Evolutionary conservation across 2,797 vertebrate species (phyloP).

Genomic region (Atherinosoma microstoma): DNA sequence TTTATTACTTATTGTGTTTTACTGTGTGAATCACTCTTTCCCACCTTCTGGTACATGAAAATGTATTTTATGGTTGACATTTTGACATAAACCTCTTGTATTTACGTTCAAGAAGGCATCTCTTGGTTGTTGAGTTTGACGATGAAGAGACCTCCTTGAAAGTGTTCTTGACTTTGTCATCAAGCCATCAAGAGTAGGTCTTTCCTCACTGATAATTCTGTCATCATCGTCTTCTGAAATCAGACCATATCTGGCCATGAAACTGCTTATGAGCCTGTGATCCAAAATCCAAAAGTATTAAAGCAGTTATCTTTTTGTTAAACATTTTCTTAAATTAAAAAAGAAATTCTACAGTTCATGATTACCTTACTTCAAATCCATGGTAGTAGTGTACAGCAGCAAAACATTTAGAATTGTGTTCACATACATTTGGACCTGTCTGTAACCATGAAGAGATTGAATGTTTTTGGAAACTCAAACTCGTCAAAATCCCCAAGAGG

Average conservation of each 20-base stretch:
- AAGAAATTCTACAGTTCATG: background rate
- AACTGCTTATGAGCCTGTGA: background rate
- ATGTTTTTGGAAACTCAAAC: conserved; percentile 59
- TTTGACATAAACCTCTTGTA: background rate
- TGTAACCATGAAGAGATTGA: conserved; percentile 27
- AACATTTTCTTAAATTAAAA: background rate
- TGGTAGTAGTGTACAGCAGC: background rate
- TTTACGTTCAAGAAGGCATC: conserved; percentile 2
- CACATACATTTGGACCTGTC: background rate
- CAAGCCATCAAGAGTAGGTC: background rate
- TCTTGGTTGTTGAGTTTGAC: background rate
- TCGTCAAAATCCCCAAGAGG: conserved; percentile 36
- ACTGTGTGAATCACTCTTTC: background rate
- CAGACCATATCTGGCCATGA: background rate
- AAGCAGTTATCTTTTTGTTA: background rate
- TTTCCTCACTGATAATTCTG: background rate
- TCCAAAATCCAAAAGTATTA: background rate
- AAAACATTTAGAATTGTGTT: background rate
- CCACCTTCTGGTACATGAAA: background rate
- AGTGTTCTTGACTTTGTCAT: background rate
- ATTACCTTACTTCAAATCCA: background rate
- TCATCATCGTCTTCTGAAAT: background rate
- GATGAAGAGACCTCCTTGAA: background rate
- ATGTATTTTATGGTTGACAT: background rate
- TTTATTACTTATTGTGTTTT: background rate